These are phyloP conservation scores for Zonitis immaculata DNA, from an alignment of 2,888 invertebrate species.

Conservation along the genomic window DNA sequence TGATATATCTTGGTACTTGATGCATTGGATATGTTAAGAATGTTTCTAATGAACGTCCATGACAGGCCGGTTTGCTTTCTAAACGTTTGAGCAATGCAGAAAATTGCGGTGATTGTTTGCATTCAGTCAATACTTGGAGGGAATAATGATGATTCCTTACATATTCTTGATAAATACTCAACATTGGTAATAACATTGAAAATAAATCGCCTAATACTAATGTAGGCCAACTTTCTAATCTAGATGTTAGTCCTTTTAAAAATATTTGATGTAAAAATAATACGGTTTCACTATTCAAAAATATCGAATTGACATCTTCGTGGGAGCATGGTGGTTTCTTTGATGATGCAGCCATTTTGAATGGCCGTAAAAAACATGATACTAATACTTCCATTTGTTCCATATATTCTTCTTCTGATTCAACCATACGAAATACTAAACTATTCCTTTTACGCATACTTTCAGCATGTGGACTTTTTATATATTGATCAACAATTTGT, in stretches of 20 bases:
- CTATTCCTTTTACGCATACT: slow-evolving; percentile 91
- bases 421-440: slow-evolving; percentile 86
- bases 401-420: slow-evolving; percentile 89
- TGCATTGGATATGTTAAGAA: slow-evolving; percentile 94
- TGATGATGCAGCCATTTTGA: slow-evolving; percentile 91
- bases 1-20: slow-evolving; percentile 90
- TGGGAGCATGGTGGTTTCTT: slow-evolving; percentile 90
- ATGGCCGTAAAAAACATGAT: slow-evolving; percentile 82
- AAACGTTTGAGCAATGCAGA: slow-evolving; percentile 71
- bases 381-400: slow-evolving; percentile 82
- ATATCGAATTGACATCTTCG: slow-evolving; percentile 91
- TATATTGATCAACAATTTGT: slow-evolving; percentile 91
- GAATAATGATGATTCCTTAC: slow-evolving; percentile 93
- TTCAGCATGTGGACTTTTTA: slow-evolving; percentile 89
- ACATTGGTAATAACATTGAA: slow-evolving; percentile 91
- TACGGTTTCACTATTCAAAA: slow-evolving; percentile 88
- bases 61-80: slow-evolving; percentile 81
- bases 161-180: slow-evolving; percentile 93
- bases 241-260: slow-evolving; percentile 83
- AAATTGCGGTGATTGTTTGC: slow-evolving; percentile 80
- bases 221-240: slow-evolving; percentile 93
- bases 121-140: slow-evolving; percentile 85
- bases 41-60: slow-evolving; percentile 79
- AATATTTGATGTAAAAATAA: slow-evolving; percentile 92
- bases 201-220: slow-evolving; percentile 88